Evolutionary conservation across 2,113 vertebrate genomes (phyloP).

Genomic region (Onychostoma macrolepis): DNA sequence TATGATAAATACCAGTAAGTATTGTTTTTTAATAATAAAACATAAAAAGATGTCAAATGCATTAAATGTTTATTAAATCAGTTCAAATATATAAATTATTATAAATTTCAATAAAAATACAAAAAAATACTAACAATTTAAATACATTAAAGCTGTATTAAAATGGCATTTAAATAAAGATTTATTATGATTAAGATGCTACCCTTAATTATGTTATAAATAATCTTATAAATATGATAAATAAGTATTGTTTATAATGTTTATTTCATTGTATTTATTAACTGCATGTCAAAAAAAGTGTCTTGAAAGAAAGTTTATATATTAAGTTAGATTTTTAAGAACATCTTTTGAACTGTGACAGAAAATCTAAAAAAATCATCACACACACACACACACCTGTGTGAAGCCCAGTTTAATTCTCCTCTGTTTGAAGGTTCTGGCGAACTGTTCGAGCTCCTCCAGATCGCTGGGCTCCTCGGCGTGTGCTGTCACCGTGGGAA

Average conservation of each 20-base stretch:
- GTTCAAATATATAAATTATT: too few species aligned
- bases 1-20: too few species aligned
- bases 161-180: neutral
- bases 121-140: neutral
- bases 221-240: neutral
- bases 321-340: neutral
- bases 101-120: neutral
- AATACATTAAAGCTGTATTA: neutral
- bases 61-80: too few species aligned
- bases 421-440: constrained; percentile 91
- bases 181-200: neutral
- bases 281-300: neutral
- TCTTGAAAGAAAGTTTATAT: neutral
- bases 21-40: too few species aligned
- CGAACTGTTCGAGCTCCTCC: constrained; percentile 93
- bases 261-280: neutral
- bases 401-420: constrained; percentile 93
- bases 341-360: neutral
- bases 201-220: neutral
- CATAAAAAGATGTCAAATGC: too few species aligned
- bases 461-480: constrained; percentile 90
- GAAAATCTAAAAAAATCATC: neutral
- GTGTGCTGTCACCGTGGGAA: constrained; percentile 71
- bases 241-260: neutral
- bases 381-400: constrained; percentile 71